phyloP scores from a whole-genome alignment of 2,888 invertebrate species.

The Schrankia costaestrigalis region DNA sequence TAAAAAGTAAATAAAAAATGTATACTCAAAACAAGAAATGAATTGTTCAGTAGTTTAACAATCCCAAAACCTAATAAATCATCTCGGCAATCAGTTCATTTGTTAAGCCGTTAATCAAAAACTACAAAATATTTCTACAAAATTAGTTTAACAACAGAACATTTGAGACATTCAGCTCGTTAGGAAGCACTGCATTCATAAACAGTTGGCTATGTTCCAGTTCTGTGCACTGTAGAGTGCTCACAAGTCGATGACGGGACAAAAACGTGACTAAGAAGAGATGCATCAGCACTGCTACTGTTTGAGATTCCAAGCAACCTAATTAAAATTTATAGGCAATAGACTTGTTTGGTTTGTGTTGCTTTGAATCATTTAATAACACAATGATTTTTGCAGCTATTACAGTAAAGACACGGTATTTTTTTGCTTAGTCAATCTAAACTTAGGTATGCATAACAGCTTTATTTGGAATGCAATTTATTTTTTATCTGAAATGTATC shows the following conservation, averaged over 20 bases:
- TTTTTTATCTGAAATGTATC: no score
- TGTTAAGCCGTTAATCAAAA: conserved; percentile 15
- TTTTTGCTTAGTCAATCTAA: no score
- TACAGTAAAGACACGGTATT: no score
- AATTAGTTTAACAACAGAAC: conserved; percentile 14
- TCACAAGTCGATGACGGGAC: conserved; percentile 51
- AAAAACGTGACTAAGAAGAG: conserved; percentile 61
- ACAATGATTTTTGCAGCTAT: no score
- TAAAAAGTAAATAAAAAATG: no score
- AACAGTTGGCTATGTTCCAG: conserved; percentile 65
- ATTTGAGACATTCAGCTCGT: conserved; percentile 54
- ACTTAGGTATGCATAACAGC: no score
- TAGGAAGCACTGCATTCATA: conserved; percentile 65
- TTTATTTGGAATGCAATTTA: no score
- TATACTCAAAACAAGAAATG: no score
- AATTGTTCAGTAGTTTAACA: no score
- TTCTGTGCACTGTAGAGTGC: conserved; percentile 56
- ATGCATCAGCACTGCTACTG: conserved; percentile 33
- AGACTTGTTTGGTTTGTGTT: conserved; percentile 17
- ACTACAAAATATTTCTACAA: not conserved
- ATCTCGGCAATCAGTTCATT: no score
- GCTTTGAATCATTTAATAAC: not conserved
- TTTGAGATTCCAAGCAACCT: conserved; percentile 30
- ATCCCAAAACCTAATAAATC: no score
- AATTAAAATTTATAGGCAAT: conserved; percentile 31